A percentile compares a stretch with the other conserved stretches of the same genome.
Evolutionary conservation across 2,797 vertebrate species (phyloP).

Genomic region (Perodicticus potto): DNA sequence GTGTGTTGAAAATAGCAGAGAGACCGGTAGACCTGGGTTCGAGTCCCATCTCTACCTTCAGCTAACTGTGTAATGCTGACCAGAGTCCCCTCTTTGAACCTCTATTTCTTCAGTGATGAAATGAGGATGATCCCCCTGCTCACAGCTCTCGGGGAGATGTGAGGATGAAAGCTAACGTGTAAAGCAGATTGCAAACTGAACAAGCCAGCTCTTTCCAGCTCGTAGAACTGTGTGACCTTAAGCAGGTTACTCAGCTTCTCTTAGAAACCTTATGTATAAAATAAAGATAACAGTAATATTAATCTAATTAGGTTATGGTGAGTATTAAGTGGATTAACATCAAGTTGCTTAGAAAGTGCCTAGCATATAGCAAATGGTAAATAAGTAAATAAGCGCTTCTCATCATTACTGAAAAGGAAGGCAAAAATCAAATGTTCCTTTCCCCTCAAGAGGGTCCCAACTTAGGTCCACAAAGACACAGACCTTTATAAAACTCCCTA

Average conservation of each 20-base stretch:
- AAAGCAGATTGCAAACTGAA: not conserved
- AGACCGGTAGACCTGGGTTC: no score
- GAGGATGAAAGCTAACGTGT: not conserved
- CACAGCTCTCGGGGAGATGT: no score
- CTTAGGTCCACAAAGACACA: not conserved
- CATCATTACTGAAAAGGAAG: not conserved
- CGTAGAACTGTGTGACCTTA: not conserved
- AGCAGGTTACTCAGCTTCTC: not conserved
- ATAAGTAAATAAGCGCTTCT: not conserved
- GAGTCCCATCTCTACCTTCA: not conserved
- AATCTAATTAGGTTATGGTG: not conserved
- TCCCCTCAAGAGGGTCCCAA: not conserved
- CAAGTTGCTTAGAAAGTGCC: no score
- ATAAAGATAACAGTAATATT: no score
- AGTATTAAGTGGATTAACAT: fast-evolving
- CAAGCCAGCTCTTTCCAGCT: not conserved
- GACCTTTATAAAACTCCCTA: not conserved
- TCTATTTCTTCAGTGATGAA: not conserved
- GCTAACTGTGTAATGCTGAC: no score
- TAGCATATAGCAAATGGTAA: fast-evolving
- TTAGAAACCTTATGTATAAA: not conserved
- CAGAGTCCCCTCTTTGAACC: not conserved
- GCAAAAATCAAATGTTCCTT: not conserved
- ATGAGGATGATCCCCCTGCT: fast-evolving
- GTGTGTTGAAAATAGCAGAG: fast-evolving